Base-by-base conservation (phyloP, 1,140 invertebrate species). In the Aphaenogaster rudis region DNA sequence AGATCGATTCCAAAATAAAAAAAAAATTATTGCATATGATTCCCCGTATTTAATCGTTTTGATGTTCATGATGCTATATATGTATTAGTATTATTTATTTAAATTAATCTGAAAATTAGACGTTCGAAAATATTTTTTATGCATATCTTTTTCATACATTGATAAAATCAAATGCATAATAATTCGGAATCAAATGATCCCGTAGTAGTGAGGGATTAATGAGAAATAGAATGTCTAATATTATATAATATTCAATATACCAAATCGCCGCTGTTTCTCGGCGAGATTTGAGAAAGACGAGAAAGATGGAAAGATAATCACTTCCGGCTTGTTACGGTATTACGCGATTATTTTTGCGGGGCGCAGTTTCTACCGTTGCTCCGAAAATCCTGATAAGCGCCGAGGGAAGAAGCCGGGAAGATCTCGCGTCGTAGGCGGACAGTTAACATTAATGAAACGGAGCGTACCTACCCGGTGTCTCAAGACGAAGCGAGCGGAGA, bases 381-480 rank as follows among this genome's bases (percentile, higher is more conserved):
- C 80, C 69, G 80, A 84, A 84, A 84, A 84, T 84, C 80, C 80
- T 36, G 69, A 84, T 84, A 79, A 80, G 85, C 64, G 36, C 6
- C 63, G 48, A 64, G 74, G 82, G 67, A 90, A 79, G 71, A 61
- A 86, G 36, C 45, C 42, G 67, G 76, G 86, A 90, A 48, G 86
- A 90, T 71, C 77, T 82, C 59, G 84, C 54, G 63, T 81, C 52
- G 74, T 79, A 64, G 72, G 81, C 66, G 89, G 87, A 92, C 89
- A 89, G 91, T 93, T 92, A 93, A 93, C 90, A 92, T 92, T 93
- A 94, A 93, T 93, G 92, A 93, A 93, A 92, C 91, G 87, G 90
- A 88, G 91, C 87, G 86, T 77, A 86, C 77, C 67, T 91, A 87
- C 88, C 64, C 61, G 88, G 88, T 91, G 91, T 90, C 86, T 90